phyloP scores from a whole-genome alignment of 2,888 invertebrate genomes.

The Aspidiotus destructor region DNA sequence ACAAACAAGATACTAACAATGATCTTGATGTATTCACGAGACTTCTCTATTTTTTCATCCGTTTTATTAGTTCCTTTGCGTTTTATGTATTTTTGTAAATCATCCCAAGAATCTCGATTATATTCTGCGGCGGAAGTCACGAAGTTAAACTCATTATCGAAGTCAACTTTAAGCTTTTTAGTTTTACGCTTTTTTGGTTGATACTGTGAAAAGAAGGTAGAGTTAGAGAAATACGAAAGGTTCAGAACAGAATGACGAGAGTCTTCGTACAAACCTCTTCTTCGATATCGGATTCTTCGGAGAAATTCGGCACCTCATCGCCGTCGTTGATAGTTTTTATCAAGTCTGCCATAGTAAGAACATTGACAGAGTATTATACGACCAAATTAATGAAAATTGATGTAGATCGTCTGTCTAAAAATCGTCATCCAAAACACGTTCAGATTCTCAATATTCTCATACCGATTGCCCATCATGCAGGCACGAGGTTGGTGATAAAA shows the following conservation, averaged over 20 bases:
- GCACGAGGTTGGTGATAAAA: no score
- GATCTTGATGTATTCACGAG: constrained; percentile 46
- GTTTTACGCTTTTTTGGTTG: constrained; percentile 72
- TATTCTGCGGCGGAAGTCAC: constrained; percentile 67
- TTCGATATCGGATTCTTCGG: constrained; percentile 68
- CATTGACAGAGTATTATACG: neutral
- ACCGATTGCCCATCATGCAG: no score
- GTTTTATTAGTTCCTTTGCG: constrained; percentile 69
- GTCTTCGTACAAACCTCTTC: constrained; percentile 53
- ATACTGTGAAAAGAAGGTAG: constrained; percentile 49
- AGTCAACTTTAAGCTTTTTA: constrained; percentile 56
- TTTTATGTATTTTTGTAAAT: constrained; percentile 66
- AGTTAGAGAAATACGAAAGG: neutral
- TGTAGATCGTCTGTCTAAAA: no score
- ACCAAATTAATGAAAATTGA: no score
- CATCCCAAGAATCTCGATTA: constrained; percentile 70
- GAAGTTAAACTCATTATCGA: constrained; percentile 73
- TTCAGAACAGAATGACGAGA: neutral
- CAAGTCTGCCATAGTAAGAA: constrained; percentile 46
- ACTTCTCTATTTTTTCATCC: constrained; percentile 70
- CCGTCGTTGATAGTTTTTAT: constrained; percentile 77
- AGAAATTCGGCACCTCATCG: constrained; percentile 67
- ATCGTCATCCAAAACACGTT: no score
- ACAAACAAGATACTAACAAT: constrained; percentile 41
- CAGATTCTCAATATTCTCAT: no score